Evolutionary conservation across 1,140 invertebrate genomes (phyloP).

Genomic region (Araneus ventricosus): DNA sequence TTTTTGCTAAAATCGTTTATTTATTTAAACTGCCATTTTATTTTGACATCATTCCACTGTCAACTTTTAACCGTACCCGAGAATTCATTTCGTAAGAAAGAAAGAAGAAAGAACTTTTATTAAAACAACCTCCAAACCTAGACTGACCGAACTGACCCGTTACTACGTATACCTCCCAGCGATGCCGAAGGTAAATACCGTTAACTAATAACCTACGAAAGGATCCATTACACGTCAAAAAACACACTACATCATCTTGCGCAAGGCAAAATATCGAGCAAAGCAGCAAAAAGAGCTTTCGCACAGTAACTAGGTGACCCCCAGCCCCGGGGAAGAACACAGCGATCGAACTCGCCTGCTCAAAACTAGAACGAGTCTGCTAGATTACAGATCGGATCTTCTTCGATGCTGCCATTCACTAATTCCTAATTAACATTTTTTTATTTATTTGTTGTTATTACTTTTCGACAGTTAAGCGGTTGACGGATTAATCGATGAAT

Average conservation of each 20-base stretch:
- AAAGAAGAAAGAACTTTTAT: background rate
- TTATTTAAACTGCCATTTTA: too few relatives aligned
- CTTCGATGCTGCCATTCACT: slow-evolving; percentile 40
- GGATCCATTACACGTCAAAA: background rate
- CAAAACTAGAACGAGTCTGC: slow-evolving; percentile 27
- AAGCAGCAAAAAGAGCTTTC: slow-evolving; percentile 8
- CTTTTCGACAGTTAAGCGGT: background rate
- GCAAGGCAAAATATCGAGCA: background rate
- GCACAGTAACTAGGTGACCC: slow-evolving; percentile 62
- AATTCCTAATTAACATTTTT: slow-evolving; percentile 35
- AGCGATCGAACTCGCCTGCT: background rate
- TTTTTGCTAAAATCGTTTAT: too few relatives aligned
- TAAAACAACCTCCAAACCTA: background rate
- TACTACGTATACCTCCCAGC: background rate
- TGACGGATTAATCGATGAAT: slow-evolving; percentile 15
- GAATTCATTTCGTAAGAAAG: background rate
- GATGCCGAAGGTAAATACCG: background rate
- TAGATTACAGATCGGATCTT: slow-evolving; percentile 33
- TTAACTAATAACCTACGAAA: slow-evolving; percentile 26
- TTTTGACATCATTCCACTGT: too few relatives aligned
- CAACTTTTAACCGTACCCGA: too few relatives aligned
- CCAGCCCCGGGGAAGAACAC: slow-evolving; percentile 37
- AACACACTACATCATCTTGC: slow-evolving; percentile 43
- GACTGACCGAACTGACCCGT: background rate
- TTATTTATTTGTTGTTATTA: background rate